A percentile compares a stretch with the other conserved stretches of the same genome.
These are phyloP conservation scores for Phyllotreta cruciferae DNA, from an alignment of 2,888 invertebrate species.

Conservation along the genomic window DNA sequence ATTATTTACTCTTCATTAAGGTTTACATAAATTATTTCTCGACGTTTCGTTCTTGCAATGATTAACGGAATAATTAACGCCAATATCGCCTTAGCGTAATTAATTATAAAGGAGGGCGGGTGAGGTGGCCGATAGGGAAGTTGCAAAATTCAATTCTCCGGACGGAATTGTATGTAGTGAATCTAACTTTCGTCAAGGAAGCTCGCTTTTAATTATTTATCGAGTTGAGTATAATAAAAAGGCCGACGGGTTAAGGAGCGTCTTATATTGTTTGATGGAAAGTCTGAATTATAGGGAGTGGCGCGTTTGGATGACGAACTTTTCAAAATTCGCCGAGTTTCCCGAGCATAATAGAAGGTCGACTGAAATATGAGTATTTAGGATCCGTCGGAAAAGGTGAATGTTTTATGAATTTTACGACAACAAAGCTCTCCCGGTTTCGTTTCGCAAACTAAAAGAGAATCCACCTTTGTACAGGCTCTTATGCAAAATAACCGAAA, in stretches of 20 bases:
- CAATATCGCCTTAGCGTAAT: slow-evolving; percentile 19
- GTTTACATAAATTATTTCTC: slow-evolving; percentile 16
- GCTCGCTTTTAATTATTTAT: slow-evolving; percentile 14
- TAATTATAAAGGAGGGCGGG: slow-evolving; percentile 16
- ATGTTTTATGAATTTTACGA: slow-evolving; percentile 9
- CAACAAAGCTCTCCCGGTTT: neutral
- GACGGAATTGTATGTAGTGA: slow-evolving; percentile 19
- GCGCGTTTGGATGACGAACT: slow-evolving; percentile 1
- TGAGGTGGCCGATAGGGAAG: slow-evolving; percentile 13
- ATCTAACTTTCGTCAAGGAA: slow-evolving; percentile 6
- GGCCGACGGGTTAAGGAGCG: neutral
- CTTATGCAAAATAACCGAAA: no score
- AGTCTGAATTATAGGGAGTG: neutral
- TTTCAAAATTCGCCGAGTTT: slow-evolving; percentile 12
- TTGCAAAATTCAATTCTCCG: slow-evolving; percentile 20
- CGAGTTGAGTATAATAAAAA: slow-evolving; percentile 10
- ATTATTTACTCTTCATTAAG: slow-evolving; percentile 17
- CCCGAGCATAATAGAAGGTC: slow-evolving; percentile 2
- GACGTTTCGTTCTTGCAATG: slow-evolving; percentile 11
- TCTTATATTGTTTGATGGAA: slow-evolving; percentile 2
- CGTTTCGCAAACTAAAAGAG: neutral
- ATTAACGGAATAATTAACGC: slow-evolving; percentile 21
- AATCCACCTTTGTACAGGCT: neutral
- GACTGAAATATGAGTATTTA: slow-evolving; percentile 8
- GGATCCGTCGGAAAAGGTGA: slow-evolving; percentile 1